Base-by-base conservation (phyloP, 1,140 invertebrate genomes). In the Ruditapes philippinarum region DNA sequence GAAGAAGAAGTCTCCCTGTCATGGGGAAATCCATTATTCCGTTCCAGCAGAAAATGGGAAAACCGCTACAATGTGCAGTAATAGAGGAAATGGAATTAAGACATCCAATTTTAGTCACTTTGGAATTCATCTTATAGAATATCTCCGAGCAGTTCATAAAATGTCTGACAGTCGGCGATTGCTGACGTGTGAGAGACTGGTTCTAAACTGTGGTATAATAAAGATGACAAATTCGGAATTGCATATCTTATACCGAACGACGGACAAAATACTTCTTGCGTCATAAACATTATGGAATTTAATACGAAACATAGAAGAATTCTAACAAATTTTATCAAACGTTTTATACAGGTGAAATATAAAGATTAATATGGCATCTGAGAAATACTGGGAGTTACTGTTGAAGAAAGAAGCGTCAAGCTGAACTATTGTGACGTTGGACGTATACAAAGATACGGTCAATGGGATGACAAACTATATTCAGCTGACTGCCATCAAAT, bases 51-150 rank as follows among this genome's bases (percentile, higher is more conserved):
- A 76, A 76, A 76, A 70, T 70, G 65, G 65, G 65, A 70, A 70
- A 70, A 70, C 7, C 33, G 65, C 65, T 70, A 70, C 36, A 70
- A 70, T 70, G 25, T 36, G 65, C 28, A 38, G 33, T 38, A 2
- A 70, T 40, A 36, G 28, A 70, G 65, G 65, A 70, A 70, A 70
- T 70, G 65, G 65, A 70, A 70, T 70, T 70, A 70, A 70, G 65
- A 70, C 65, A 70, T 70, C 65, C 65, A 70, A 70, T 70, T 70
- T 70, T 70, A 31, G 14, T 19, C 2, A 17, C 9, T 28, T 70
- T 70, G 14, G 28, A 70, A 70, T 70, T 70, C 33, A 22, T 70
- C 65, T 38, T 70, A 22, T 36, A 22, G 38, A 70, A 70, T 40
- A 38, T 25, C 65, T 70, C 28, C 31, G 22, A 38, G 65, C 33